Percentiles rank a stretch among this genome's conserved stretches.
Evolutionary conservation across 2,797 vertebrate genomes (phyloP).

Genomic region (Lutjanus campechanus): DNA sequence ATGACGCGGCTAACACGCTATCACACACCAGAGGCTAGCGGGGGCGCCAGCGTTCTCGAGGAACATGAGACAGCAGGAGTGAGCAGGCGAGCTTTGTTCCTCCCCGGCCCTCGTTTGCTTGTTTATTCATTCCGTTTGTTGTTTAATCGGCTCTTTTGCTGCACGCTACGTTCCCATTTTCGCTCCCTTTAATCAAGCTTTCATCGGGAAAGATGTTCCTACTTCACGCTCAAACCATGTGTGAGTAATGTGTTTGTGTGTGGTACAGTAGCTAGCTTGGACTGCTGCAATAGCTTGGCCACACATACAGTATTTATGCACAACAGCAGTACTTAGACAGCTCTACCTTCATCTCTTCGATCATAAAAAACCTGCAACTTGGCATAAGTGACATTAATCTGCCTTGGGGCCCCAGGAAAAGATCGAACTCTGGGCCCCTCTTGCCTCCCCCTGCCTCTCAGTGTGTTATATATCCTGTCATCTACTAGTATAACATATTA

Average conservation of each 20-base stretch:
- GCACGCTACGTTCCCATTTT: conserved; percentile 37
- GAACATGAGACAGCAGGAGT: conserved; percentile 13
- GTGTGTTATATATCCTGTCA: conserved; percentile 20
- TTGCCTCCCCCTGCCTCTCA: conserved; percentile 3
- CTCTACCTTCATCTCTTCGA: conserved; percentile 1
- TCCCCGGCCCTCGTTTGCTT: conserved; percentile 24
- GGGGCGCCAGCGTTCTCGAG: conserved; percentile 8
- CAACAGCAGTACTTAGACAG: not conserved
- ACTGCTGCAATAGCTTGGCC: conserved; percentile 30
- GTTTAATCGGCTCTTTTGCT: conserved; percentile 58
- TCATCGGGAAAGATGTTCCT: conserved; percentile 35
- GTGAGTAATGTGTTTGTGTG: conserved; percentile 40
- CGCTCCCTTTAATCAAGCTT: conserved; percentile 61
- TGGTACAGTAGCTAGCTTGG: conserved; percentile 15
- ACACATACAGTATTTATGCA: conserved; percentile 33
- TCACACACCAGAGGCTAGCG: conserved; percentile 38
- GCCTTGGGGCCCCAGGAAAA: not conserved
- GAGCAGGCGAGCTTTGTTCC: conserved; percentile 38
- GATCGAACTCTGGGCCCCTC: not conserved
- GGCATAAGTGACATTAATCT: conserved; percentile 38
- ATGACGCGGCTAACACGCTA: conserved; percentile 32
- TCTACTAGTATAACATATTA: conserved; percentile 29
- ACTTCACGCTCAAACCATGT: conserved; percentile 24
- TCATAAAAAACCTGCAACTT: conserved; percentile 22
- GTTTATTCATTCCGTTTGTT: conserved; percentile 56